phyloP scores from a whole-genome alignment of 2,797 vertebrate species.

The Phataginus tetradactyla region DNA sequence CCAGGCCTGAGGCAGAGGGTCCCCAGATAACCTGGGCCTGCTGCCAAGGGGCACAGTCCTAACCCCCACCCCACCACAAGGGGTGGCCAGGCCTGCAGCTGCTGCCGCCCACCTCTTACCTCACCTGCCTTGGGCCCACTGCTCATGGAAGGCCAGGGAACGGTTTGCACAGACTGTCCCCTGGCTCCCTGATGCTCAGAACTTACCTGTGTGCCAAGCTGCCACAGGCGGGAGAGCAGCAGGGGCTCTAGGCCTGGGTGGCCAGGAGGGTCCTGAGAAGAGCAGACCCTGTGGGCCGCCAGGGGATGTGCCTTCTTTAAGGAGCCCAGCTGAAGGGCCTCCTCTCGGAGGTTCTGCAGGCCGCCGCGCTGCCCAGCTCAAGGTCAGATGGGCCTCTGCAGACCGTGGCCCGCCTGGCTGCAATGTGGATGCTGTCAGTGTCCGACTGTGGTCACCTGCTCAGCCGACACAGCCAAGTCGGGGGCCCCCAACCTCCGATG shows the following conservation, averaged over 20 bases:
- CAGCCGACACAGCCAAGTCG: not conserved
- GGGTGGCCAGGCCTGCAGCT: not conserved
- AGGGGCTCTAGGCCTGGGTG: fast-evolving
- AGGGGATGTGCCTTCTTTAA: not conserved
- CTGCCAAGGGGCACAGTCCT: not conserved
- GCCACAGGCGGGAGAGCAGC: not conserved
- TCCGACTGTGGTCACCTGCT: not conserved
- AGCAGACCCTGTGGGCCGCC: not conserved
- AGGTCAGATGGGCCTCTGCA: not conserved
- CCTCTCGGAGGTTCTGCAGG: not conserved
- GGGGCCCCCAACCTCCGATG: not conserved
- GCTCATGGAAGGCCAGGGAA: not conserved
- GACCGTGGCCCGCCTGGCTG: not conserved
- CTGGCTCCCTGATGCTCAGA: not conserved
- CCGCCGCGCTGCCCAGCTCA: too few relatives aligned
- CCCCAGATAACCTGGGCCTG: not conserved
- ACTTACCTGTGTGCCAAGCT: not conserved
- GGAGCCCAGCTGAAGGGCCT: not conserved
- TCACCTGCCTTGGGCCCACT: not conserved
- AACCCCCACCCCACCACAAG: not conserved
- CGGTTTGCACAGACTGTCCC: fast-evolving
- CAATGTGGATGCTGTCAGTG: not conserved
- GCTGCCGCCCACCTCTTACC: fast-evolving
- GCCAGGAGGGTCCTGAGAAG: not conserved
- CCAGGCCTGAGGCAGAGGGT: not conserved